phyloP scores from a whole-genome alignment of 1,140 invertebrate species.

The Achroia grisella region DNA sequence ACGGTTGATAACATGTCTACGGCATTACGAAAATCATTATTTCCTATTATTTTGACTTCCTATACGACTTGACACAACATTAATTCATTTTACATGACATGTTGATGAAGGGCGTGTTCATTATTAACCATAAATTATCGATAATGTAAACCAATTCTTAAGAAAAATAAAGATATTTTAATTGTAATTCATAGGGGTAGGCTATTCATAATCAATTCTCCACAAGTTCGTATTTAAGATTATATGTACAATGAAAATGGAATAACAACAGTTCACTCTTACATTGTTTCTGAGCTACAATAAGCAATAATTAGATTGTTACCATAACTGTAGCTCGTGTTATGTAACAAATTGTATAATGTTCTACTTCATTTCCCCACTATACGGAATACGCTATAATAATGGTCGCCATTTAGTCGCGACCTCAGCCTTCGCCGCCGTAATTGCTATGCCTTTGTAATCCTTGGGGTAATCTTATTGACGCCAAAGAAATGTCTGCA shows the following conservation, averaged over 20 bases:
- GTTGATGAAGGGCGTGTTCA: too few relatives aligned
- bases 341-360: slow-evolving; percentile 38
- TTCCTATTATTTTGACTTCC: too few relatives aligned
- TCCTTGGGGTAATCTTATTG: slow-evolving; percentile 21
- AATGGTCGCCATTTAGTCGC: slow-evolving; percentile 14
- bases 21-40: too few relatives aligned
- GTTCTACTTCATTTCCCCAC: slow-evolving; percentile 19
- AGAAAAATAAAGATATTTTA: too few relatives aligned
- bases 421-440: slow-evolving; percentile 9
- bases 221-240: slow-evolving; percentile 29
- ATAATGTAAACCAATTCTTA: too few relatives aligned
- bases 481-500: slow-evolving; percentile 15
- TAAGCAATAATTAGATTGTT: slow-evolving; percentile 47
- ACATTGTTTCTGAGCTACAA: slow-evolving; percentile 32
- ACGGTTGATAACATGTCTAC: too few relatives aligned
- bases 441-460: slow-evolving; percentile 17
- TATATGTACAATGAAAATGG: slow-evolving; percentile 34
- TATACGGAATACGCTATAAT: slow-evolving; percentile 3
- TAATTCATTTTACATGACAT: too few relatives aligned
- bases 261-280: slow-evolving; percentile 32
- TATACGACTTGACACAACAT: too few relatives aligned
- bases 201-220: too few relatives aligned
- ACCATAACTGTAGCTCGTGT: slow-evolving; percentile 38
- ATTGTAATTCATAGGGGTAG: too few relatives aligned
- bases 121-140: too few relatives aligned